These are phyloP conservation scores for Pelobates cultripes DNA, from an alignment of 2,797 vertebrate species.

Conservation along the genomic window DNA sequence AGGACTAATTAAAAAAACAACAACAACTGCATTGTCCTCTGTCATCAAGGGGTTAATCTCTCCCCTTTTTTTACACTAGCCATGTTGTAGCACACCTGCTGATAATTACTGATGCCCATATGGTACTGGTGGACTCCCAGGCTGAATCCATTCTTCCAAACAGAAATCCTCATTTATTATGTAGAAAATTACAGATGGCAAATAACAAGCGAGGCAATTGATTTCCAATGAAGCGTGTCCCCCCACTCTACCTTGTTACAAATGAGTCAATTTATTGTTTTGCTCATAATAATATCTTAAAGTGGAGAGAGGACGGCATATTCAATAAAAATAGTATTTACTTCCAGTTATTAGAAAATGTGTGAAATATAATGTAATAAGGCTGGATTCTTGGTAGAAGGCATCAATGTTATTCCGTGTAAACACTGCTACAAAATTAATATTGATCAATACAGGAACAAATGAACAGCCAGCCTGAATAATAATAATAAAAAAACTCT, in stretches of 20 bases:
- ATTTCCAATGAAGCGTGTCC: neutral
- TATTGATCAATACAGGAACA: no score
- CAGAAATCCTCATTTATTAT: neutral
- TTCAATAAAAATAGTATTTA: neutral
- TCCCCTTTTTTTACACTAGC: neutral
- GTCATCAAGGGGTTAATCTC: neutral
- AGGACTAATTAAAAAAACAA: no score
- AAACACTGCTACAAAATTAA: no score
- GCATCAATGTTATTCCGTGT: no score
- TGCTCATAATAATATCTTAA: neutral
- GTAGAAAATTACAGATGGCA: conserved; percentile 2
- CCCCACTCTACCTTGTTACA: neutral
- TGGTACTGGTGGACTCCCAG: neutral
- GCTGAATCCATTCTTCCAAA: neutral
- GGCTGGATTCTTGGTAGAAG: no score
- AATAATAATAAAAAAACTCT: no score
- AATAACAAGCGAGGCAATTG: neutral
- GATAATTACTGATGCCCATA: neutral
- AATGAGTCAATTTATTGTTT: conserved; percentile 1
- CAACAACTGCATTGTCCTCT: neutral
- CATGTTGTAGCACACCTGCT: neutral
- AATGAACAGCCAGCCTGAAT: no score
- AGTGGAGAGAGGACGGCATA: neutral
- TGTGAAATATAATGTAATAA: no score
- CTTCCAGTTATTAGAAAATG: neutral